Conservation (phyloP, 1,140 invertebrate genomes). For the Drusus annulatus region DNA sequence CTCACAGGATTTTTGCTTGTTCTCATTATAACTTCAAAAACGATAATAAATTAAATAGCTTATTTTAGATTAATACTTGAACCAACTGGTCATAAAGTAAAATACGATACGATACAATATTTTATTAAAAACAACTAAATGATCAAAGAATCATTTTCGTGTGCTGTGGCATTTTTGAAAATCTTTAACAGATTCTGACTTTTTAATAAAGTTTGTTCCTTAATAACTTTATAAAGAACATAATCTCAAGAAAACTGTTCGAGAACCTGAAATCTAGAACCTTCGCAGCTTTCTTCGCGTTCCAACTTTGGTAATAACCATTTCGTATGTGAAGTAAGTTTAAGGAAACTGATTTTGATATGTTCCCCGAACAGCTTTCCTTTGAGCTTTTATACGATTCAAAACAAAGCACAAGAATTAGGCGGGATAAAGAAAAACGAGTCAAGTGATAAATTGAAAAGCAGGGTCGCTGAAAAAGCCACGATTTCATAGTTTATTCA, state of each 20-base stretch:
- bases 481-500: background rate
- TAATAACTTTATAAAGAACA: background rate
- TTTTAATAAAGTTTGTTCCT: background rate
- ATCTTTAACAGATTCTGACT: background rate
- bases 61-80: too few relatives aligned
- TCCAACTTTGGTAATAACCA: constrained; percentile 10
- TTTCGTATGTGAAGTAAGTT: constrained; percentile 24
- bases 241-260: background rate
- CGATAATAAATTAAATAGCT: too few relatives aligned
- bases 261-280: background rate
- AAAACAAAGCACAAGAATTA: constrained; percentile 17
- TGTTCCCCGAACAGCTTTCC: constrained; percentile 17
- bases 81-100: too few relatives aligned
- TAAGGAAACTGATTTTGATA: constrained; percentile 30
- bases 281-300: constrained; percentile 2
- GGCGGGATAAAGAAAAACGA: constrained; percentile 7
- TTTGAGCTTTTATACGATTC: constrained; percentile 29
- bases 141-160: too few relatives aligned
- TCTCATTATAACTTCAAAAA: too few relatives aligned
- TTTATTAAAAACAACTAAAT: too few relatives aligned
- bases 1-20: too few relatives aligned
- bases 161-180: too few relatives aligned
- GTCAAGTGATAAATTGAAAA: constrained; percentile 23
- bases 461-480: background rate
- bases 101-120: too few relatives aligned